Percentiles rank a stretch among this genome's conserved stretches.
Conservation (phyloP, 53 echinoderm and acorn worm species). For the Echinarachnius parma region DNA sequence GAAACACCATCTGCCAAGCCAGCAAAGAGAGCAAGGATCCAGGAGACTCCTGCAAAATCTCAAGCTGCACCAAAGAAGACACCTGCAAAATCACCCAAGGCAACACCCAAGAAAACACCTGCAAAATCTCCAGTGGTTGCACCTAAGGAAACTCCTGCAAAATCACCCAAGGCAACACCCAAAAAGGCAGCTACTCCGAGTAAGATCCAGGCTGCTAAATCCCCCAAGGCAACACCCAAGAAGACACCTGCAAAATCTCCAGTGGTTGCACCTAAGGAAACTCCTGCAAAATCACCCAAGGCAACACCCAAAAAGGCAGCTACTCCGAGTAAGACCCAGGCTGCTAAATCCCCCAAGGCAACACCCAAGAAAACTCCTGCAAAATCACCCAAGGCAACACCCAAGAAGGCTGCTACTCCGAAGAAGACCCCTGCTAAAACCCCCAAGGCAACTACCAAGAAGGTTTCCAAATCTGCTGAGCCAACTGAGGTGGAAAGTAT, state of each 20-base stretch:
- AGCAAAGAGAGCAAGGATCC: constrained; percentile 49
- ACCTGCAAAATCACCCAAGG: constrained; percentile 28
- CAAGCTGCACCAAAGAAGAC: constrained; percentile 16
- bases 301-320: constrained; percentile 34
- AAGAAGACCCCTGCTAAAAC: not conserved
- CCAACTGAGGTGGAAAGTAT: too few species aligned
- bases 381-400: constrained; percentile 2
- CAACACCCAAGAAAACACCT: constrained; percentile 8
- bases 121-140: constrained; percentile 29
- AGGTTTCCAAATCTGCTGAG: not conserved
- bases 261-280: constrained; percentile 27
- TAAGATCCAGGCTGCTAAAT: too few species aligned
- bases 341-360: not conserved
- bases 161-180: constrained; percentile 8
- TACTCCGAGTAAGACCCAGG: constrained; percentile 1
- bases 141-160: constrained; percentile 28
- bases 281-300: constrained; percentile 29
- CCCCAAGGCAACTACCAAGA: constrained; percentile 1
- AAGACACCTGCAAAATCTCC: constrained; percentile 36
- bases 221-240: constrained; percentile 30
- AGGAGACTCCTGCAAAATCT: constrained; percentile 47
- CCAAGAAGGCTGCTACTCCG: not conserved
- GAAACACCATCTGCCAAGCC: constrained; percentile 56
- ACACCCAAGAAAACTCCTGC: constrained; percentile 20
- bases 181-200: too few species aligned